Evolutionary conservation across 37 sponge, comb jelly and placozoan species (phyloP).

Genomic region (Oopsacas minuta): DNA sequence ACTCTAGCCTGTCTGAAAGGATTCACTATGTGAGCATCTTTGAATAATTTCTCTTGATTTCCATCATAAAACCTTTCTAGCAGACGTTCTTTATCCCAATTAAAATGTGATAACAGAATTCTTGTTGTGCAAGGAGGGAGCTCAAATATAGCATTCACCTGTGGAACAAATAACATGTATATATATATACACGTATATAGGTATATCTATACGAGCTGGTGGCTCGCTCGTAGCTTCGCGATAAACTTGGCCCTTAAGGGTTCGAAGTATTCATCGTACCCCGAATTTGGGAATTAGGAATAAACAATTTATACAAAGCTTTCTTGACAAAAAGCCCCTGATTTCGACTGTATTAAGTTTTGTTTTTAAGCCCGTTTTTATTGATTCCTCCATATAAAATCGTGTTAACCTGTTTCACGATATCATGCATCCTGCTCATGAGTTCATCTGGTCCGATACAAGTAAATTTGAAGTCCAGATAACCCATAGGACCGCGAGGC

Average conservation of each 20-base stretch:
- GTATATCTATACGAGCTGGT: too few species aligned
- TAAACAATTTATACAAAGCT: not conserved
- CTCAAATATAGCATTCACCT: conserved; percentile 17
- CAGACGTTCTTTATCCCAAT: conserved; percentile 87
- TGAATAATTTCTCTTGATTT: conserved; percentile 57
- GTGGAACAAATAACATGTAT: not conserved
- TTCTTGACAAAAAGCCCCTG: too few species aligned
- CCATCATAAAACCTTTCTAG: conserved; percentile 72
- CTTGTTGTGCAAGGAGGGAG: conserved; percentile 59
- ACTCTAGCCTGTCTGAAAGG: conserved; percentile 20
- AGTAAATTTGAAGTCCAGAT: conserved; percentile 6
- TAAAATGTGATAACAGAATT: conserved; percentile 54
- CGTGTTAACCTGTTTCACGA: not conserved
- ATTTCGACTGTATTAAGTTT: too few species aligned
- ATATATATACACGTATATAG: too few species aligned
- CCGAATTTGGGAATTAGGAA: not conserved
- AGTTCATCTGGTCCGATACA: not conserved
- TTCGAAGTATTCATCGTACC: too few species aligned
- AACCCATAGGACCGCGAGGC: not conserved
- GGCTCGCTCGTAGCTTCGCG: too few species aligned
- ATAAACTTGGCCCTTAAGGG: too few species aligned
- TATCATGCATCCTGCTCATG: not conserved
- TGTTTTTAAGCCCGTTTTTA: too few species aligned
- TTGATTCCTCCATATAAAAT: too few species aligned
- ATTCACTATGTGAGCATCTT: conserved; percentile 61